Percentiles rank a stretch among this genome's conserved stretches.
phyloP scores from a whole-genome alignment of 2,113 vertebrate genomes.

The Chrysemys picta region DNA sequence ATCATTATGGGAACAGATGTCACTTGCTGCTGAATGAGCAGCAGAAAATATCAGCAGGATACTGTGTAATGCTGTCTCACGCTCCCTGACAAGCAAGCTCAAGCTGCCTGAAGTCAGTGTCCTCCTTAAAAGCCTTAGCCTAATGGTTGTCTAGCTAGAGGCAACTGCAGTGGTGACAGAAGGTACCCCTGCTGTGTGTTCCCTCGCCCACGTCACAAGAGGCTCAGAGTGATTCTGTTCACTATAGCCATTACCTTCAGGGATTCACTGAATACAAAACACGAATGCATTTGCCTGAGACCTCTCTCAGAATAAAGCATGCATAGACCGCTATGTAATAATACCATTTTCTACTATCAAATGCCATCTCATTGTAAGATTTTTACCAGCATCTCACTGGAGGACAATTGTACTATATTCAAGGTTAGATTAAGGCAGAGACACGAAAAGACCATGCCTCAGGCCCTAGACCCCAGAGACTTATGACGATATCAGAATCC shows the following conservation, averaged over 20 bases:
- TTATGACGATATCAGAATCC: neutral
- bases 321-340: neutral
- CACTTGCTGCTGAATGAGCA: constrained; percentile 45
- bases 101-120: neutral
- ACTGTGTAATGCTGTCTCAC: neutral
- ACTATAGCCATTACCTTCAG: neutral
- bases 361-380: neutral
- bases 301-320: neutral
- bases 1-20: constrained; percentile 45
- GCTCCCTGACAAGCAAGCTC: neutral
- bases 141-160: neutral
- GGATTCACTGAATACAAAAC: constrained; percentile 22
- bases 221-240: neutral
- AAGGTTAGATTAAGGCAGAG: neutral
- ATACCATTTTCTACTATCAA: constrained; percentile 3
- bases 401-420: neutral
- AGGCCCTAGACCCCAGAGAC: neutral
- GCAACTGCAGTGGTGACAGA: constrained; percentile 31
- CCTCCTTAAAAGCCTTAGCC: constrained; percentile 21
- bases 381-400: neutral
- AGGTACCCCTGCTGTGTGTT: neutral
- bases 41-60: neutral
- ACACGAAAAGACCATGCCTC: neutral
- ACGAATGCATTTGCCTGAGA: neutral
- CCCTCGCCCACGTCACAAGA: neutral